Percentiles rank a stretch among this genome's conserved stretches.
These are phyloP conservation scores for Neogobius melanostomus DNA, from an alignment of 2,113 vertebrate genomes.

Conservation along the genomic window DNA sequence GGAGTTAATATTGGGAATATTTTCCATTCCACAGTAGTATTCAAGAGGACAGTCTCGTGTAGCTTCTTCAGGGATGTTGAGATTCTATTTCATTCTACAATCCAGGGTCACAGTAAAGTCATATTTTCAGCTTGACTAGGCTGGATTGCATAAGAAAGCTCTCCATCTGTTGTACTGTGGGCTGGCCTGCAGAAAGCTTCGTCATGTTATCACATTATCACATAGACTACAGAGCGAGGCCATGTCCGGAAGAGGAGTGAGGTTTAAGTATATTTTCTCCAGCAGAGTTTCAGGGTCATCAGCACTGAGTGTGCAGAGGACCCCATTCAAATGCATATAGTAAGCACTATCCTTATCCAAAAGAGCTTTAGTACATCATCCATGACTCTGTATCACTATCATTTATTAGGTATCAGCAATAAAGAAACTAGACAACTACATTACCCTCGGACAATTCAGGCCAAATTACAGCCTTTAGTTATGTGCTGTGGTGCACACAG, in stretches of 20 bases:
- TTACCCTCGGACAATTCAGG: no score
- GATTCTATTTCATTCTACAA: constrained; percentile 18
- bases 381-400: no score
- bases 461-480: no score
- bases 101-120: constrained; percentile 38
- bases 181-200: constrained; percentile 24
- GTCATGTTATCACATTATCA: constrained; percentile 22
- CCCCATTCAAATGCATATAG: not conserved
- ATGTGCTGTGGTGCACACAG: no score
- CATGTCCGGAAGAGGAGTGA: constrained; percentile 1
- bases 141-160: constrained; percentile 50
- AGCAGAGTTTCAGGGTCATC: constrained; percentile 25
- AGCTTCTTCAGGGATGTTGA: constrained; percentile 20
- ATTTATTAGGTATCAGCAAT: no score
- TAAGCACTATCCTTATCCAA: not conserved
- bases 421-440: no score
- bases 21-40: no score
- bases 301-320: not conserved
- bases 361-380: not conserved
- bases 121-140: constrained; percentile 37
- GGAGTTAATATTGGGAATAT: no score
- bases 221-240: not conserved
- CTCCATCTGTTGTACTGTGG: constrained; percentile 50
- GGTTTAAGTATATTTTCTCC: constrained; percentile 13
- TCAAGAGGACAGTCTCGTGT: not conserved